Base-by-base conservation (phyloP, 1,140 invertebrate genomes). In the Mylabris phalerata region DNA sequence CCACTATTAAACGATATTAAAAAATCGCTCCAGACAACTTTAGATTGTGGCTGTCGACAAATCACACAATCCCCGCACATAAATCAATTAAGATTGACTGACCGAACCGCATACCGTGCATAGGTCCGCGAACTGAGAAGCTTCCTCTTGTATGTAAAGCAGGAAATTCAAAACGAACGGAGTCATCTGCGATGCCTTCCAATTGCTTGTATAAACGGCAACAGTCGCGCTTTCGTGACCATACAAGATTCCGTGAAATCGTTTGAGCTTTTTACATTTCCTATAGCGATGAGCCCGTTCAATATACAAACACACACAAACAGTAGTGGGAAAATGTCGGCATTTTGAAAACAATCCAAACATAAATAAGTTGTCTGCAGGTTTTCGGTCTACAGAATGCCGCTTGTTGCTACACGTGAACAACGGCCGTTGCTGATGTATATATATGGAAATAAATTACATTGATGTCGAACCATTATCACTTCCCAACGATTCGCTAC, bases 291-390 rank as follows among this genome's bases (percentile, higher is more conserved):
- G 59, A 62, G 60, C 50, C 65, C 60, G 59, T 65, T 68, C 60
- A 55, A 32, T 7, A 32, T 7, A 32, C 32, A 32, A 7, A 32
- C 32, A 32, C 32, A 32, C 32, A 63, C 55, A 58, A 62, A 67
- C 63, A 55, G 65, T 65, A 68, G 66, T 66, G 66, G 66, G 66
- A 70, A 71, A 70, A 65, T 58, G 70, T 68, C 72, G 71, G 72
- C 67, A 72, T 73, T 72, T 72, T 67, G 72, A 72, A 73, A 73
- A 73, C 72, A 73, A 73, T 73, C 65, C 71, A 67, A 71, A 73
- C 72, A 73, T 73, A 73, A 73, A 73, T 72, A 73, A 73, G 72
- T 72, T 72, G 72, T 73, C 72, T 73, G 63, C 71, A 59, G 66
- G 62, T 67, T 69, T 68, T 67, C 61, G 63, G 65, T 63, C 61